phyloP scores from a whole-genome alignment of 2,113 vertebrate genomes.

The Laterallus jamaicensis region DNA sequence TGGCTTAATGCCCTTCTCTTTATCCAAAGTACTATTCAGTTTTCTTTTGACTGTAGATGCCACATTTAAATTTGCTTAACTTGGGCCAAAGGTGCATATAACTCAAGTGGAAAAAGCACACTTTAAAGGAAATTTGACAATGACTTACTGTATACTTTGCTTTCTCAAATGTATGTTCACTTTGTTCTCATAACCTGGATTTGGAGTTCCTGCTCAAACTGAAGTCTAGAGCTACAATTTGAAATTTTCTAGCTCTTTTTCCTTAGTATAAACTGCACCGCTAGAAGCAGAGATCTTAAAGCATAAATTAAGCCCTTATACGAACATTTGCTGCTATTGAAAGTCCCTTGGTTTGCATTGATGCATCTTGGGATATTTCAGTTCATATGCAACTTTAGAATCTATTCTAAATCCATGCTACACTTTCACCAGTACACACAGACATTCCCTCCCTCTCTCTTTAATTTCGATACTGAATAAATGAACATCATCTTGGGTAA shows the following conservation, averaged over 20 bases:
- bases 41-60: neutral
- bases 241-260: neutral
- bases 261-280: neutral
- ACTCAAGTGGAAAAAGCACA: neutral
- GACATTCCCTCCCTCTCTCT: neutral
- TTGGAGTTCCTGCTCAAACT: neutral
- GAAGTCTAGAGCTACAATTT: neutral
- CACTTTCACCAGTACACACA: neutral
- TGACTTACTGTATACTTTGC: accelerated
- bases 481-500: neutral
- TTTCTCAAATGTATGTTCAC: neutral
- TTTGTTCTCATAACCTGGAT: neutral
- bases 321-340: neutral
- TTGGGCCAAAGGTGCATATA: neutral
- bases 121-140: neutral
- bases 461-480: neutral
- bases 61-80: neutral
- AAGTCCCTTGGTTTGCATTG: neutral
- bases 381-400: neutral
- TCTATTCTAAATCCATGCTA: neutral
- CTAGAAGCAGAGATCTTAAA: neutral
- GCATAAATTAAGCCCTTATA: neutral
- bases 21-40: neutral
- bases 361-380: neutral
- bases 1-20: neutral